These are phyloP conservation scores for Psix sp. DNA, from an alignment of 1,140 invertebrate species.

Conservation along the genomic window DNA sequence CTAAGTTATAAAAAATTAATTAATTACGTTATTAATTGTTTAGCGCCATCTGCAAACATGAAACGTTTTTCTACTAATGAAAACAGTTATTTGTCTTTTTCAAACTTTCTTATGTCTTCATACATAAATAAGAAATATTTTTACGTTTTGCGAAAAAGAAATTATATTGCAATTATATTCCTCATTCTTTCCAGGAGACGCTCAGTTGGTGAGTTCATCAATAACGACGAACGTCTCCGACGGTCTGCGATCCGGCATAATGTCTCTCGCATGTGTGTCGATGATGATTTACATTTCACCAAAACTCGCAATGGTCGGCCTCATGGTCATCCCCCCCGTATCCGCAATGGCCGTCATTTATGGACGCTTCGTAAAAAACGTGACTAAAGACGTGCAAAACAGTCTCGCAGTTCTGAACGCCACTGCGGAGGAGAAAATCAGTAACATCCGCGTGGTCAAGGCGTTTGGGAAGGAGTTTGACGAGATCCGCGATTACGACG, in stretches of 20 bases:
- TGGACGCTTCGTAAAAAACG: conserved; percentile 90
- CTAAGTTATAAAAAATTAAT: too few relatives aligned
- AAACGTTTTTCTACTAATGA: too few relatives aligned
- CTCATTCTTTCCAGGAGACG: conserved; percentile 83
- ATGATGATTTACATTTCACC: conserved; percentile 98
- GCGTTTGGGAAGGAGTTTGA: conserved; percentile 91
- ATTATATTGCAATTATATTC: too few relatives aligned
- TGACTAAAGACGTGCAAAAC: conserved; percentile 90
- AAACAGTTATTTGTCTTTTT: too few relatives aligned
- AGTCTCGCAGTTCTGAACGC: conserved; percentile 89
- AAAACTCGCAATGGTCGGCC: conserved; percentile 88
- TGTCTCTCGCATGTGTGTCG: conserved; percentile 88
- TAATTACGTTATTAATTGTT: too few relatives aligned
- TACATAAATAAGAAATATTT: too few relatives aligned
- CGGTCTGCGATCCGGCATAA: conserved; percentile 90
- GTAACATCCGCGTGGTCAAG: conserved; percentile 96
- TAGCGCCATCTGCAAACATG: too few relatives aligned
- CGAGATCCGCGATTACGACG: conserved; percentile 85
- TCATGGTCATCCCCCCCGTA: conserved; percentile 92
- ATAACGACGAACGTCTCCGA: conserved; percentile 96
- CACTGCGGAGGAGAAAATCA: conserved; percentile 93
- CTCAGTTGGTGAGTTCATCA: conserved; percentile 92
- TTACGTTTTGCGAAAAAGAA: too few relatives aligned
- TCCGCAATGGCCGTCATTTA: conserved; percentile 91
- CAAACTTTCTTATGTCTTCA: too few relatives aligned